Evolutionary conservation across 1,140 invertebrate genomes (phyloP), one percentile per base, ranked within the genome.

Genomic region (Nymphalis io): DNA sequence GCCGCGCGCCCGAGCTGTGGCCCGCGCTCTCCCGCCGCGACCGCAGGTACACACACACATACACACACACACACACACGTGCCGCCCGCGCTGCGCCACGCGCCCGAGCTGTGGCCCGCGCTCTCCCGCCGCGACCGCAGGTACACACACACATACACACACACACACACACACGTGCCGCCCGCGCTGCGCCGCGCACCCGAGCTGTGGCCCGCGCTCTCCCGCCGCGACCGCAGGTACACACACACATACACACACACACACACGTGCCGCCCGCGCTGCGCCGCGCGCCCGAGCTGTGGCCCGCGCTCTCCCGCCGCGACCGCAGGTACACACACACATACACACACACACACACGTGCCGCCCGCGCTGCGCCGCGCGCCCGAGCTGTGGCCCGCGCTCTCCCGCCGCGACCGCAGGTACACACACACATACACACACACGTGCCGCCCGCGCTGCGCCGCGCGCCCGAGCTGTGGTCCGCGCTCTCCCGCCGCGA

Each of bases 381-480:
- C 11, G 38, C 4, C 4, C 4, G 38, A 39, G 38, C 4, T 39
- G 38, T 39, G 38, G 38, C 38, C 4, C 38, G 38, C n/a, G n/a
- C n/a, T n/a, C n/a, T n/a, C n/a, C n/a, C n/a, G n/a, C n/a, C n/a
- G n/a, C n/a, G n/a, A n/a, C n/a, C n/a, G n/a, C n/a, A n/a, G n/a
- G n/a, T n/a, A n/a, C n/a, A n/a, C n/a, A n/a, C n/a, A n/a, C n/a
- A n/a, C n/a, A n/a, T n/a, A n/a, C n/a, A n/a, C n/a, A n/a, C n/a
- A n/a, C 38, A 39, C 38, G 38, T 39, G 38, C 94, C 38, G 38
- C 38, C 38, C 38, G 38, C 38, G 4, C 98, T 99, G 97, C 98
- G 99, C 92, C 93, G 98, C 68, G 96, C 99, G 59, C 98, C 0
- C 94, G 98, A 48, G 83, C 98, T 98, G n/a, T 86, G 97, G 68